A percentile compares a stretch with the other conserved stretches of the same genome.
Evolutionary conservation across 2,113 vertebrate species (phyloP).

Genomic region (Lates calcarifer): DNA sequence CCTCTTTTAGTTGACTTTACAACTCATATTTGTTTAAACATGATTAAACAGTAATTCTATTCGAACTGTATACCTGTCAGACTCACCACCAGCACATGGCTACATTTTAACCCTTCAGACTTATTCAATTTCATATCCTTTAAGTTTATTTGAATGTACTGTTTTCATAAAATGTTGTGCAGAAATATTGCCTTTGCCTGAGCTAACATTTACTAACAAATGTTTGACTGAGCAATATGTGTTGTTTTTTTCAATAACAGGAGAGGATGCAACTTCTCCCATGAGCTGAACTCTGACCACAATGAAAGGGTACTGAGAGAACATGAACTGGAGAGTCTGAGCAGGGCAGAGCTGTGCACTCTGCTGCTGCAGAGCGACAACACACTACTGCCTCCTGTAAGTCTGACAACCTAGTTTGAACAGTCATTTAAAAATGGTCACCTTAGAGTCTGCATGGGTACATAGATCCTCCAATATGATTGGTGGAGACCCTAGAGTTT

Average conservation of each 20-base stretch:
- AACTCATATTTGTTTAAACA: neutral
- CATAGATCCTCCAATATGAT: neutral
- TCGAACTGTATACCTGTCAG: neutral
- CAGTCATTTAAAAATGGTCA: neutral
- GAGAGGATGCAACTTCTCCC: conserved; percentile 70
- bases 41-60: neutral
- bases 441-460: neutral
- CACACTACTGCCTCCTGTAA: conserved; percentile 75
- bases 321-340: conserved; percentile 68
- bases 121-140: neutral
- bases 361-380: conserved; percentile 81
- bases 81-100: too few relatives aligned
- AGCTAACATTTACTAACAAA: neutral
- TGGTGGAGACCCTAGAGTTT: neutral
- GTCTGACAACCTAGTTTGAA: neutral
- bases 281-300: conserved; percentile 60
- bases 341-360: conserved; percentile 66
- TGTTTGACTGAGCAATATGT: neutral
- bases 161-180: neutral
- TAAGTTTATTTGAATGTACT: neutral
- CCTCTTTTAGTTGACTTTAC: neutral
- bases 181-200: neutral
- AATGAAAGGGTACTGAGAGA: conserved; percentile 54
- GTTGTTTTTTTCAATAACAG: conserved; percentile 39
- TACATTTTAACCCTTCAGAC: neutral